phyloP scores from a whole-genome alignment of 2,797 vertebrate genomes.

The Gobio occitaniae region DNA sequence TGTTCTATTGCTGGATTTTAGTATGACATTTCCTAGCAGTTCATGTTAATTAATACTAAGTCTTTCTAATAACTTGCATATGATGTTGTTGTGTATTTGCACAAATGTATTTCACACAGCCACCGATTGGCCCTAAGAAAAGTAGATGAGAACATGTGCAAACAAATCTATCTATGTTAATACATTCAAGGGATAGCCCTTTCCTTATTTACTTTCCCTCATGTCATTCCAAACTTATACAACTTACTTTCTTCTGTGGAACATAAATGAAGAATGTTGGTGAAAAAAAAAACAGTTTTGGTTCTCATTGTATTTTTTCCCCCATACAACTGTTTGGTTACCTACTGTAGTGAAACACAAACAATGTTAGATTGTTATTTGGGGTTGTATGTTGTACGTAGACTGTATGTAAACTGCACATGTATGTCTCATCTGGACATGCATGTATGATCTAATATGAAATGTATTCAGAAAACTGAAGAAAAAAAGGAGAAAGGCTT shows the following conservation, averaged over 20 bases:
- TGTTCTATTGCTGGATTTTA: neutral
- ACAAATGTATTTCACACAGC: slow-evolving; percentile 4
- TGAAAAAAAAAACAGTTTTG: too few species aligned
- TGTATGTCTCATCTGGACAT: neutral
- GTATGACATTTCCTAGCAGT: neutral
- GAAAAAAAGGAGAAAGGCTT: neutral
- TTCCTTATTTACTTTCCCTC: too few species aligned
- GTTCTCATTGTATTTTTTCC: too few species aligned
- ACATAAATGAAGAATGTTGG: too few species aligned
- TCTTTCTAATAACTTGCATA: neutral
- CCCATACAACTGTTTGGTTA: neutral
- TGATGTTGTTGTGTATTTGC: neutral
- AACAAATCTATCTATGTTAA: neutral
- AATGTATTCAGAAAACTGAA: neutral
- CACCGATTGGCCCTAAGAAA: too few species aligned
- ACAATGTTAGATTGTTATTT: neutral
- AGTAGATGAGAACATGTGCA: neutral
- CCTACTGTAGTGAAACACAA: neutral
- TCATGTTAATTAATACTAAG: neutral
- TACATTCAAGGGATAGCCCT: neutral
- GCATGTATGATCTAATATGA: neutral
- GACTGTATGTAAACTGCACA: neutral
- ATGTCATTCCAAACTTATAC: too few species aligned
- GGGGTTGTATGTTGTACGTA: neutral
- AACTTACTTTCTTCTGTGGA: too few species aligned